Conservation (phyloP, 2,113 vertebrate genomes). For the Labeo rohita region DNA sequence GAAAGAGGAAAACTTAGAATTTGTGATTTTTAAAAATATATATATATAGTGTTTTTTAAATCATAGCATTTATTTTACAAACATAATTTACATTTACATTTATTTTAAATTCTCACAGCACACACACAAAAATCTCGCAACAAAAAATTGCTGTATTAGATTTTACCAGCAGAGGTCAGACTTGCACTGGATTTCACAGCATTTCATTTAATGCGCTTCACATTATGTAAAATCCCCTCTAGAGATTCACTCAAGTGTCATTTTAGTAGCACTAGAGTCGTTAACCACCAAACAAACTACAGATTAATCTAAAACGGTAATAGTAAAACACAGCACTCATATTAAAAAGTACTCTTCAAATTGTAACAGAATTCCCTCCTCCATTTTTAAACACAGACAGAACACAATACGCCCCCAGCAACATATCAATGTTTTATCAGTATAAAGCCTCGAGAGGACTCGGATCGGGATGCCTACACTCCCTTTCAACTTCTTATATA, state of each 20-base stretch:
- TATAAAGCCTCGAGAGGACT: not conserved
- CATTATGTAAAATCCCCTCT: not conserved
- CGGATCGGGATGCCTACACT: too few species aligned
- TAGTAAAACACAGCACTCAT: not conserved
- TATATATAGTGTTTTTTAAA: too few species aligned
- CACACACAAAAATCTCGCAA: not conserved
- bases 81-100: too few species aligned
- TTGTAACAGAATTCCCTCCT: not conserved
- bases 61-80: too few species aligned
- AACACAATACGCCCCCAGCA: conserved; percentile 2
- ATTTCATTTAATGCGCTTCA: not conserved
- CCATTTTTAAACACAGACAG: not conserved
- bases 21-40: too few species aligned
- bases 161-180: conserved; percentile 48
- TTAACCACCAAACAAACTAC: conserved; percentile 10
- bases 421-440: not conserved
- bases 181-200: conserved; percentile 8
- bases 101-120: not conserved
- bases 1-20: too few species aligned
- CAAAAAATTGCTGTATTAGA: not conserved
- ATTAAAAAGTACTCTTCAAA: conserved; percentile 10
- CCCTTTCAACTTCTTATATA: too few species aligned
- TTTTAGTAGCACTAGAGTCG: not conserved
- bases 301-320: not conserved
- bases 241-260: not conserved